Evolutionary conservation across 2,888 invertebrate species (phyloP).

Genomic region (Silvanus unidentatus): DNA sequence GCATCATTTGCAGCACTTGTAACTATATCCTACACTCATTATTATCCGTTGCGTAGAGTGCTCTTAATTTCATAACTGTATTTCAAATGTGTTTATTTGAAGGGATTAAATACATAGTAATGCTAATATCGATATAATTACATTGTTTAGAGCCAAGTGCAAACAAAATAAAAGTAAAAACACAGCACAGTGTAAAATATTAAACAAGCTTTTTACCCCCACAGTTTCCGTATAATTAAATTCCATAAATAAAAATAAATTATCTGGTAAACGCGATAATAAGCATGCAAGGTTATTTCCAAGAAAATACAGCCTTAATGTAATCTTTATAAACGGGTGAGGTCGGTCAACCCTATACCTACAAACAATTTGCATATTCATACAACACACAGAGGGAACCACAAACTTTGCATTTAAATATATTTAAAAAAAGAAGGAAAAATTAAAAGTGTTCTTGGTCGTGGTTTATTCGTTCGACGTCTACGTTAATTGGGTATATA

Average conservation of each 20-base stretch:
- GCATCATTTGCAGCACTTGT: too few relatives aligned
- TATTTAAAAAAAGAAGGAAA: constrained; percentile 13
- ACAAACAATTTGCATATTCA: constrained; percentile 30
- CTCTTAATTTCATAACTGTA: too few relatives aligned
- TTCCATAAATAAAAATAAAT: constrained; percentile 40
- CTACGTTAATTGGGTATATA: constrained; percentile 29
- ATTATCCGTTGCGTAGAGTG: too few relatives aligned
- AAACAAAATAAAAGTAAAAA: constrained; percentile 1
- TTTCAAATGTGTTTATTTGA: too few relatives aligned
- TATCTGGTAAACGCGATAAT: constrained; percentile 38
- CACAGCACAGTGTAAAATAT: constrained; percentile 3
- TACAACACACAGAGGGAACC: constrained; percentile 22
- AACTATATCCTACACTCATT: too few relatives aligned
- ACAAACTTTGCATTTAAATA: too few relatives aligned
- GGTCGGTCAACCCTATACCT: constrained; percentile 11
- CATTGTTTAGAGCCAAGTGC: not conserved
- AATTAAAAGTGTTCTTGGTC: constrained; percentile 30
- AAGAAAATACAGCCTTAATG: constrained; percentile 30
- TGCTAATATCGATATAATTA: too few relatives aligned
- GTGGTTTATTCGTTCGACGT: constrained; percentile 15
- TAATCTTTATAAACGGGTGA: constrained; percentile 27
- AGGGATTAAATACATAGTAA: too few relatives aligned
- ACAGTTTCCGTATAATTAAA: constrained; percentile 32
- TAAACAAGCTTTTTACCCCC: constrained; percentile 1
- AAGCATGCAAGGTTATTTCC: constrained; percentile 39